Conservation (phyloP, 1,140 invertebrate species). For the Calephelis nemesis region DNA sequence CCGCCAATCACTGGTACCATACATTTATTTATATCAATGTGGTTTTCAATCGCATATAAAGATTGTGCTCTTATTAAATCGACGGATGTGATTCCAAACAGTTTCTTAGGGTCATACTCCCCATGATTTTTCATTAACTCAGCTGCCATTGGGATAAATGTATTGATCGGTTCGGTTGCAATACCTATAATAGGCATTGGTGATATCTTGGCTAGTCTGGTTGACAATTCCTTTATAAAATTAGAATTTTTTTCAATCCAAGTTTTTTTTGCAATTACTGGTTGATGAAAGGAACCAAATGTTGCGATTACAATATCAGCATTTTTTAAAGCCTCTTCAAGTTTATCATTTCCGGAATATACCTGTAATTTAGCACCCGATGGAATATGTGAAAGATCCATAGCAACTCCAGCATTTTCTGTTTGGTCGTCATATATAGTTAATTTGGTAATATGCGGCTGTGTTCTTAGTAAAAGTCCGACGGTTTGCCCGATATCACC, state of each 20-base stretch:
- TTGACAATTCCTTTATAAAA: constrained; percentile 83
- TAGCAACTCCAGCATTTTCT: constrained; percentile 39
- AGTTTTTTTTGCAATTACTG: constrained; percentile 81
- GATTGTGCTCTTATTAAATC: constrained; percentile 75
- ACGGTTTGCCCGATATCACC: constrained; percentile 52
- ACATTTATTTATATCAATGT: constrained; percentile 80
- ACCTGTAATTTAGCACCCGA: constrained; percentile 38
- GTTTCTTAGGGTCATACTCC: constrained; percentile 80
- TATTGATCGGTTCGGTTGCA: constrained; percentile 85
- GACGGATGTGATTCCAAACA: constrained; percentile 53
- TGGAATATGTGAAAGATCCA: constrained; percentile 55
- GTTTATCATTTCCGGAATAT: constrained; percentile 37
- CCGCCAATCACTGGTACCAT: constrained; percentile 85
- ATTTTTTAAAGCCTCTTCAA: constrained; percentile 48
- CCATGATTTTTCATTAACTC: constrained; percentile 83
- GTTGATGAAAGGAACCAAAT: constrained; percentile 84
- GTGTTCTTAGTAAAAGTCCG: constrained; percentile 41
- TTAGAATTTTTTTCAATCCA: constrained; percentile 85
- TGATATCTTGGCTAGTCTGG: constrained; percentile 77
- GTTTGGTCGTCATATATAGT: constrained; percentile 41
- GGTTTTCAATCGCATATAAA: constrained; percentile 80
- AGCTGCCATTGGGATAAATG: constrained; percentile 84
- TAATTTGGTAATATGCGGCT: constrained; percentile 44
- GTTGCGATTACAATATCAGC: constrained; percentile 84
- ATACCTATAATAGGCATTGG: constrained; percentile 85